Conservation (phyloP, 2,888 invertebrate genomes). For the Tipula unca region DNA sequence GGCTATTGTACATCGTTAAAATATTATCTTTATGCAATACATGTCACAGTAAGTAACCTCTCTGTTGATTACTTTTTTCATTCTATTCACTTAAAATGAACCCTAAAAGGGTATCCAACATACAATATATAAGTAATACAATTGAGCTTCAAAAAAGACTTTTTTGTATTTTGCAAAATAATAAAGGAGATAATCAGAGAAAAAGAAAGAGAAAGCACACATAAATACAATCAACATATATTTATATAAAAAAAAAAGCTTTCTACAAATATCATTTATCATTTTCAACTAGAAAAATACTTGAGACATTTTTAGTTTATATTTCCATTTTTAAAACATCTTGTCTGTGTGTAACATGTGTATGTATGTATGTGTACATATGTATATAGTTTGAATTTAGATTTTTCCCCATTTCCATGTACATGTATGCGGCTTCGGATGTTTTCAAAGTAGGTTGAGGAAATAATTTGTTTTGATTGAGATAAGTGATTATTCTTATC, state of each 20-base stretch:
- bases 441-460: background rate
- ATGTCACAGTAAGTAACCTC: background rate
- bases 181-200: background rate
- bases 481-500: background rate
- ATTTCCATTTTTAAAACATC: background rate
- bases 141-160: background rate
- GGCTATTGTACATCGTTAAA: background rate
- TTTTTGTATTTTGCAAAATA: background rate
- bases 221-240: background rate
- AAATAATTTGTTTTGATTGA: background rate
- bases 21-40: background rate
- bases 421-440: background rate
- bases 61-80: background rate
- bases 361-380: background rate
- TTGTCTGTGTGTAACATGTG: background rate
- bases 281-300: background rate
- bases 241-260: background rate
- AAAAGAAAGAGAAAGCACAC: background rate
- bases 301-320: background rate
- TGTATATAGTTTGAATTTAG: background rate
- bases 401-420: background rate
- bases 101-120: background rate
- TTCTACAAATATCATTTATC: conserved; percentile 8
- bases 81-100: background rate
- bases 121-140: background rate